These are phyloP conservation scores for Pogoniulus pusillus DNA, from an alignment of 2,797 vertebrate genomes.

Conservation along the genomic window DNA sequence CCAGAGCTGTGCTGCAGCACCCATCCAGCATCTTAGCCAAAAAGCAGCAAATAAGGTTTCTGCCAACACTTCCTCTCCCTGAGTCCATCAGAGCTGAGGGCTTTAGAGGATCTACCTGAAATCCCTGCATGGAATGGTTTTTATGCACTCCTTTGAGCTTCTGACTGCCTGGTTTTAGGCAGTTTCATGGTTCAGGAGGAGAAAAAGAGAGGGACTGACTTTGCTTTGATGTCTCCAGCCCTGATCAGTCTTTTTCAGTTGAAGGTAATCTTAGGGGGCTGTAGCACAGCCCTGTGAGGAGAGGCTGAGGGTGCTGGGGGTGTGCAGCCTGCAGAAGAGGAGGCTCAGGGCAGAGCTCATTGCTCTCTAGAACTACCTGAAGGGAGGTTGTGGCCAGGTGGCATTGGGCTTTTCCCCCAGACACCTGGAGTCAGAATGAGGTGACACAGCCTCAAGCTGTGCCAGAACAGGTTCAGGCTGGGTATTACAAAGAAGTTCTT, in stretches of 20 bases:
- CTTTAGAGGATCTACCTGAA: not conserved
- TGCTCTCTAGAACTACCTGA: too few species aligned
- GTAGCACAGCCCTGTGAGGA: too few species aligned
- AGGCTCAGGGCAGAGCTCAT: too few species aligned
- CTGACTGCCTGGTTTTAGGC: not conserved
- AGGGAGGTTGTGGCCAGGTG: too few species aligned
- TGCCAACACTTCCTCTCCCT: not conserved
- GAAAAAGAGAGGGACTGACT: not conserved
- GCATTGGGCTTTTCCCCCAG: too few species aligned
- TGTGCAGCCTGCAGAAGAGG: too few species aligned
- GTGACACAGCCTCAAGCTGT: too few species aligned
- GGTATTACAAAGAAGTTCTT: too few species aligned
- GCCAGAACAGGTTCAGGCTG: too few species aligned
- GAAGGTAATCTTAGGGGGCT: not conserved
- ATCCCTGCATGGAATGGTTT: not conserved
- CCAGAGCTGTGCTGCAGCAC: not conserved
- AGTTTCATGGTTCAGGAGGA: not conserved
- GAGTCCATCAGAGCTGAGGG: not conserved
- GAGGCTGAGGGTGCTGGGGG: too few species aligned
- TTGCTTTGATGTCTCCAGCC: not conserved
- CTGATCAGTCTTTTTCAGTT: not conserved
- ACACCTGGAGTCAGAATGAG: too few species aligned
- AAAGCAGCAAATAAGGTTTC: not conserved
- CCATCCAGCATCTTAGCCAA: not conserved
- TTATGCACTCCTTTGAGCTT: not conserved